A percentile compares a stretch with the other conserved stretches of the same genome.
phyloP scores from a whole-genome alignment of 2,888 invertebrate genomes.

The Acanthosepion pharaonis region DNA sequence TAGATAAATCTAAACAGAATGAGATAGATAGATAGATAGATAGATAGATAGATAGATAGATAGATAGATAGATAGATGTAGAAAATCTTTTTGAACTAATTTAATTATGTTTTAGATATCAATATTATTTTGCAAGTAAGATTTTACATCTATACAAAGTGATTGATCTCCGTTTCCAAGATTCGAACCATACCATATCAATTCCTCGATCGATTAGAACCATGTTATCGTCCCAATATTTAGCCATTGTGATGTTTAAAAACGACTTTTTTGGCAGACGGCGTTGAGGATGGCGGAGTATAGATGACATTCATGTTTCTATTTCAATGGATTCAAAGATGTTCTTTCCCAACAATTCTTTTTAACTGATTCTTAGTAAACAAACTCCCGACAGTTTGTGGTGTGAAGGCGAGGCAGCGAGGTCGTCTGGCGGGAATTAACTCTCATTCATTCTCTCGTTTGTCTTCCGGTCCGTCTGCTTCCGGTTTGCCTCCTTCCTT shows the following conservation, averaged over 20 bases:
- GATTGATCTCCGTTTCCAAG: too few species aligned
- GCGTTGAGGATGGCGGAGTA: not conserved
- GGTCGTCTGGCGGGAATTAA: not conserved
- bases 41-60: too few species aligned
- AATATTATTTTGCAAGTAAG: too few species aligned
- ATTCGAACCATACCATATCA: not conserved
- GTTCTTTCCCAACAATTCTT: conserved; percentile 7
- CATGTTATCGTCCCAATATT: not conserved
- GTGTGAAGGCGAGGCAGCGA: conserved; percentile 33
- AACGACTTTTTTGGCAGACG: not conserved
- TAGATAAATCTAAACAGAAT: too few species aligned
- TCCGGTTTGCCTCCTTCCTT: not conserved
- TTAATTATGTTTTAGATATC: too few species aligned
- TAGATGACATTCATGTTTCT: not conserved
- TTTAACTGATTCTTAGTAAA: not conserved
- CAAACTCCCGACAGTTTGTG: not conserved
- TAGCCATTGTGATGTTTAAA: not conserved
- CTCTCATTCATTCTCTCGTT: not conserved
- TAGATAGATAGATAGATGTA: too few species aligned
- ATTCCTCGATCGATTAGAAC: not conserved
- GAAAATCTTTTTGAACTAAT: too few species aligned
- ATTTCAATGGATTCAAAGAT: not conserved
- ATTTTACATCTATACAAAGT: too few species aligned
- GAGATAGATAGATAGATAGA: too few species aligned
- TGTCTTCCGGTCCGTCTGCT: not conserved